These are phyloP conservation scores for Polylopha cassiicola DNA, from an alignment of 2,888 invertebrate species.

Conservation along the genomic window DNA sequence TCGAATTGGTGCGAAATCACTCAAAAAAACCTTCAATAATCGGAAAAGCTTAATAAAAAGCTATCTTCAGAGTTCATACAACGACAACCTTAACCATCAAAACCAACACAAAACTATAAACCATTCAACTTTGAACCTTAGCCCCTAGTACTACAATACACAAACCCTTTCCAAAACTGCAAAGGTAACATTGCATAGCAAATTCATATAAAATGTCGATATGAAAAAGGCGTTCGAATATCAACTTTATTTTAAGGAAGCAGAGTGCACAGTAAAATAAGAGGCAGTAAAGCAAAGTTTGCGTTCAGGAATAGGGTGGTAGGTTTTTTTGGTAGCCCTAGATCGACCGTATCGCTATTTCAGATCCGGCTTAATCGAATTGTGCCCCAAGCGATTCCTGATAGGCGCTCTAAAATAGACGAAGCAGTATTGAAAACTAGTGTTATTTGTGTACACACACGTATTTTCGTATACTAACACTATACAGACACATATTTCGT, in stretches of 20 bases:
- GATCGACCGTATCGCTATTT: slow-evolving; percentile 8
- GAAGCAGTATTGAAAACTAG: slow-evolving; percentile 1
- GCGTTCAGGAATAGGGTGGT: slow-evolving; percentile 10
- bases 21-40: neutral
- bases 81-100: neutral
- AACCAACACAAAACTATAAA: neutral
- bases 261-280: no score
- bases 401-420: neutral
- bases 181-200: slow-evolving; percentile 5
- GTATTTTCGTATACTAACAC: no score
- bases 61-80: neutral
- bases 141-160: neutral
- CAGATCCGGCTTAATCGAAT: slow-evolving; percentile 11
- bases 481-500: no score
- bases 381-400: slow-evolving; percentile 5
- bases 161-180: neutral
- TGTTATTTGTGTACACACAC: no score
- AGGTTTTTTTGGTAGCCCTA: slow-evolving; percentile 11
- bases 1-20: neutral
- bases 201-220: no score
- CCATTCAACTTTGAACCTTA: slow-evolving; percentile 2
- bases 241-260: no score
- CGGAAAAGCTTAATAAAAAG: neutral
- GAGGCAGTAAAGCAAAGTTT: no score
- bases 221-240: no score